Evolutionary conservation across 2,888 invertebrate species (phyloP).

Genomic region (Scaptomyza reducta): DNA sequence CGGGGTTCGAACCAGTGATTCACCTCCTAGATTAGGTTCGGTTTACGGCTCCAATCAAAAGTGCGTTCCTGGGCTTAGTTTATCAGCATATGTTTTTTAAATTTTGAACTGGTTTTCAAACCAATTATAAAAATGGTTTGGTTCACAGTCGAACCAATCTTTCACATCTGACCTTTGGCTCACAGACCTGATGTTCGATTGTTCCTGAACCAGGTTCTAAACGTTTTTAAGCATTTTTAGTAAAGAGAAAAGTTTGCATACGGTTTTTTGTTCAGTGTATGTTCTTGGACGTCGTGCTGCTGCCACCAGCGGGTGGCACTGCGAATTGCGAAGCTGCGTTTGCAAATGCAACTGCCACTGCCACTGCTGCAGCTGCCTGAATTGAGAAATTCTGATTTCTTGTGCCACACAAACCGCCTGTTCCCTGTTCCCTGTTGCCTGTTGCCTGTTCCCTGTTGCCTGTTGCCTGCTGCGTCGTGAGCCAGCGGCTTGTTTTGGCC

Average conservation of each 20-base stretch:
- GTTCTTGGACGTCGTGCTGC: constrained; percentile 58
- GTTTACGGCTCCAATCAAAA: too few relatives aligned
- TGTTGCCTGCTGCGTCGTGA: constrained; percentile 61
- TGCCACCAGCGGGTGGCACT: constrained; percentile 56
- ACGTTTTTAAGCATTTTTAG: too few relatives aligned
- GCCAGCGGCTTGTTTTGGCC: constrained; percentile 68
- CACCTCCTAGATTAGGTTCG: too few relatives aligned
- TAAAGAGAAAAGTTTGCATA: neutral
- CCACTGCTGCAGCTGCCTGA: constrained; percentile 21
- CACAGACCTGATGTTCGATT: too few relatives aligned
- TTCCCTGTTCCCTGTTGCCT: constrained; percentile 23
- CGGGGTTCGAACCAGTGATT: too few relatives aligned
- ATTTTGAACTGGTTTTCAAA: neutral
- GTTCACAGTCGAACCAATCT: too few relatives aligned
- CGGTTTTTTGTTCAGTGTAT: constrained; percentile 25
- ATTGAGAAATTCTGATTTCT: constrained; percentile 8
- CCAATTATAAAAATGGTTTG: too few relatives aligned
- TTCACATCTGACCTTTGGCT: too few relatives aligned
- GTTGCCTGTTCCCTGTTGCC: too few relatives aligned
- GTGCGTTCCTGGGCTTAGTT: neutral
- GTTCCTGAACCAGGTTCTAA: too few relatives aligned
- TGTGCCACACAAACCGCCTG: neutral
- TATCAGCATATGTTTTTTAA: too few relatives aligned
- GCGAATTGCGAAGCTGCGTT: constrained; percentile 39
- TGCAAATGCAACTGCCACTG: constrained; percentile 18